Conservation (phyloP, 2,888 invertebrate species). For the Yponomeuta cagnagella region DNA sequence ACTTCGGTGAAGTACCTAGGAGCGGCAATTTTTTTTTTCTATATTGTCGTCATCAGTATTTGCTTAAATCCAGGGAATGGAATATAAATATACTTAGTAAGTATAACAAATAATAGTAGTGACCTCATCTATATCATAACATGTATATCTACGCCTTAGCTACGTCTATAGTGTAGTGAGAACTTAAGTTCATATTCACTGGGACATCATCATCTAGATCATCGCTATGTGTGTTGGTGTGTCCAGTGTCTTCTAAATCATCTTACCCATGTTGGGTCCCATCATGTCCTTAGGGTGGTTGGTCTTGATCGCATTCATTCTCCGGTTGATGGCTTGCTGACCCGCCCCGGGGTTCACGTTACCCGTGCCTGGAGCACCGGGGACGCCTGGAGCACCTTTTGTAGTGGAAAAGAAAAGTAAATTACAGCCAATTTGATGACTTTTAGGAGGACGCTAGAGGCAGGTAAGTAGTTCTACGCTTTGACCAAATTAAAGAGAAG, state of each 20-base stretch:
- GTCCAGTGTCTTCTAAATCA: neutral
- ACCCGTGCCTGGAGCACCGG: constrained; percentile 58
- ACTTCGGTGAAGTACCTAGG: no score
- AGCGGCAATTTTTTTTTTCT: no score
- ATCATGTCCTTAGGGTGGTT: constrained; percentile 89
- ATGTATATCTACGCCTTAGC: neutral
- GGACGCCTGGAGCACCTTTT: constrained; percentile 33
- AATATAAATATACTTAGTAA: no score
- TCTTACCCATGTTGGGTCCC: constrained; percentile 87
- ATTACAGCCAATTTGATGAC: neutral
- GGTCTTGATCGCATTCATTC: constrained; percentile 92
- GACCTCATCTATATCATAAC: neutral
- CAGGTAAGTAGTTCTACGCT: no score
- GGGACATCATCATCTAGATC: neutral
- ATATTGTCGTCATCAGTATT: no score
- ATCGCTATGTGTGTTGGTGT: neutral
- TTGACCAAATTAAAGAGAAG: no score
- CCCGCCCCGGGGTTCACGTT: constrained; percentile 69
- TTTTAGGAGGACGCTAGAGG: no score
- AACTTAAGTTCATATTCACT: neutral
- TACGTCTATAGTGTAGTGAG: neutral
- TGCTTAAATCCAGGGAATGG: no score
- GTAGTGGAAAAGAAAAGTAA: constrained; percentile 23
- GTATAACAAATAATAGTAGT: no score
- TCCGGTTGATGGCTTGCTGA: constrained; percentile 79